These are phyloP conservation scores for Cydia amplana DNA, from an alignment of 1,140 invertebrate genomes.

Conservation along the genomic window DNA sequence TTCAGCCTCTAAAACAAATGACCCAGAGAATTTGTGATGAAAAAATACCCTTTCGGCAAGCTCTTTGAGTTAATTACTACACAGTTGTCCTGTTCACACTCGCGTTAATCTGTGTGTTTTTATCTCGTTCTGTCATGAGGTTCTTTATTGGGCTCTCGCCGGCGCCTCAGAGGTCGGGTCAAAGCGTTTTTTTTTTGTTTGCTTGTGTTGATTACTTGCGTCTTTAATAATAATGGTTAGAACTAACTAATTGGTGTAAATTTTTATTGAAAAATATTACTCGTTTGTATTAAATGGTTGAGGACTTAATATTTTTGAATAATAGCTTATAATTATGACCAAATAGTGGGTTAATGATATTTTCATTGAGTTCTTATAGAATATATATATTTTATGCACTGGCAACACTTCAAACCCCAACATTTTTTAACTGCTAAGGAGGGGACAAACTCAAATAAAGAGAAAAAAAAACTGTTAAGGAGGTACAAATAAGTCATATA, in stretches of 20 bases:
- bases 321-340: conserved; percentile 28
- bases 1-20: conserved; percentile 53
- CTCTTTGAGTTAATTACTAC: conserved; percentile 71
- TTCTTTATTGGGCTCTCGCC: conserved; percentile 41
- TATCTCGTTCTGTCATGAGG: conserved; percentile 41
- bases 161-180: conserved; percentile 71
- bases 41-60: conserved; percentile 66
- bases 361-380: conserved; percentile 21
- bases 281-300: conserved; percentile 29
- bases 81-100: conserved; percentile 46
- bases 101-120: conserved; percentile 33
- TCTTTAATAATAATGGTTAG: conserved; percentile 73
- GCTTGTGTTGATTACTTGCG: conserved; percentile 65
- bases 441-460: too few relatives aligned
- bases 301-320: conserved; percentile 28
- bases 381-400: neutral
- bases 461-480: too few relatives aligned
- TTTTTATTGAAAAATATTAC: conserved; percentile 74
- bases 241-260: conserved; percentile 71
- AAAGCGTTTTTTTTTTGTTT: conserved; percentile 64
- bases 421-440: neutral
- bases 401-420: neutral
- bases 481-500: too few relatives aligned
- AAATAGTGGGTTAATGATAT: conserved; percentile 1
- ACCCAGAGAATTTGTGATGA: conserved; percentile 38